Percentiles rank a stretch among this genome's conserved stretches.
These are phyloP conservation scores for Scaptomyza cyrtandrae DNA, from an alignment of 2,888 invertebrate species.

Conservation along the genomic window DNA sequence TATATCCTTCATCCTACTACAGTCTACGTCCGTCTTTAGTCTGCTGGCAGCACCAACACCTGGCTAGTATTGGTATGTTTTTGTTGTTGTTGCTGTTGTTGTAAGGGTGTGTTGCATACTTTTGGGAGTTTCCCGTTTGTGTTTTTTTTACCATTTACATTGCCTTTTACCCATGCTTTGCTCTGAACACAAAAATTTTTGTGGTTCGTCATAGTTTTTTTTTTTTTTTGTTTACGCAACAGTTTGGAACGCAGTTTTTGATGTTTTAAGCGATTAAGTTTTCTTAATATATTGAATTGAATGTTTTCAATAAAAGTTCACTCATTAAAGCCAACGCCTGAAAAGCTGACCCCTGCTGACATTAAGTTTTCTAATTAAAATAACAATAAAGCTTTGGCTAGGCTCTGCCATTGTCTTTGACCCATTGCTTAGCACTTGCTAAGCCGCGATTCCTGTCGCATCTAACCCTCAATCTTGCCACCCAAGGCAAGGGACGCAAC, in stretches of 20 bases:
- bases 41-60: constrained; percentile 58
- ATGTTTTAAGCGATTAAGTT: constrained; percentile 10
- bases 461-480: neutral
- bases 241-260: constrained; percentile 34
- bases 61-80: constrained; percentile 40
- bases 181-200: constrained; percentile 49
- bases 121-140: constrained; percentile 40
- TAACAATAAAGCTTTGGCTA: constrained; percentile 68
- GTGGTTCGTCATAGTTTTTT: constrained; percentile 42
- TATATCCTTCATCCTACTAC: neutral
- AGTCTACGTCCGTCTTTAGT: constrained; percentile 20
- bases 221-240: constrained; percentile 28
- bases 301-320: constrained; percentile 54
- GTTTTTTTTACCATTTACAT: constrained; percentile 12
- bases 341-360: constrained; percentile 26
- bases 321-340: constrained; percentile 42
- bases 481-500: neutral
- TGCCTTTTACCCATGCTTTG: constrained; percentile 15
- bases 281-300: constrained; percentile 26
- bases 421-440: constrained; percentile 46
- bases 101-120: constrained; percentile 68
- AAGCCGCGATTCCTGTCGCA: constrained; percentile 35
- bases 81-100: constrained; percentile 9
- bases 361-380: constrained; percentile 79
- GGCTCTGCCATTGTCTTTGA: constrained; percentile 49